Evolutionary conservation across 1,140 invertebrate genomes (phyloP), one percentile per base, ranked within the genome.

Genomic region (Trinorchestia longiramus): DNA sequence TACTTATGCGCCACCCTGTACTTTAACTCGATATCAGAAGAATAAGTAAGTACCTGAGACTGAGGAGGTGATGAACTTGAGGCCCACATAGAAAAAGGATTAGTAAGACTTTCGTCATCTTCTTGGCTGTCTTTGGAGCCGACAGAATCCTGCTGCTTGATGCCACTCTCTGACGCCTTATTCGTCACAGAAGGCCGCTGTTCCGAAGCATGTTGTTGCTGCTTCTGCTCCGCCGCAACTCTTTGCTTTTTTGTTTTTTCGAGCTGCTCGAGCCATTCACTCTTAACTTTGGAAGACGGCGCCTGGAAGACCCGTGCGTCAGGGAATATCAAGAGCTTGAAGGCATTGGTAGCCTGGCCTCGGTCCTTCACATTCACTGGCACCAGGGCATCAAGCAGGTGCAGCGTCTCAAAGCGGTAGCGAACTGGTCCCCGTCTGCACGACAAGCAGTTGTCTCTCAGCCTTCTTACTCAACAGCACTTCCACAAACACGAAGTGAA

Each of bases 281-380:
- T 94, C 96, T 99, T 99, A 95, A 98, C 98, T 96, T 98, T 98
- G 96, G 98, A 98, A 97, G 98, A 99, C 95, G 99, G 98, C 97
- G 99, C 99, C 97, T 99, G 99, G 97, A 99, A 99, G 87, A 99
- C 98, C 97, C 99, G 98, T 0, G 99, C 99, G 97, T 99, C 99
- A 40, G 99, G 99, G 97, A 99, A 99, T 96, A 99, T 99, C 95
- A 99, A 97, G 0, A 99, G 98, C 97, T 99, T 99, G 97, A 99
- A 99, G 6, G 99, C 99, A 97, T 99, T 98, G 97, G 99, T 99
- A 0, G 99, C 98, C 96, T 98, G 98, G 94, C 98, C 99, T 96
- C 99, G 97, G 97, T 99, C 99, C 97, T 98, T 98, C 6, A 99
- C 99, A 97, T 99, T 99, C 0, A 99, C 99, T 42, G 99, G 98